A percentile compares a stretch with the other conserved stretches of the same genome.
These are phyloP conservation scores for Acanthaster planci DNA, from an alignment of 35 echinoderm and acorn worm species.

Conservation along the genomic window DNA sequence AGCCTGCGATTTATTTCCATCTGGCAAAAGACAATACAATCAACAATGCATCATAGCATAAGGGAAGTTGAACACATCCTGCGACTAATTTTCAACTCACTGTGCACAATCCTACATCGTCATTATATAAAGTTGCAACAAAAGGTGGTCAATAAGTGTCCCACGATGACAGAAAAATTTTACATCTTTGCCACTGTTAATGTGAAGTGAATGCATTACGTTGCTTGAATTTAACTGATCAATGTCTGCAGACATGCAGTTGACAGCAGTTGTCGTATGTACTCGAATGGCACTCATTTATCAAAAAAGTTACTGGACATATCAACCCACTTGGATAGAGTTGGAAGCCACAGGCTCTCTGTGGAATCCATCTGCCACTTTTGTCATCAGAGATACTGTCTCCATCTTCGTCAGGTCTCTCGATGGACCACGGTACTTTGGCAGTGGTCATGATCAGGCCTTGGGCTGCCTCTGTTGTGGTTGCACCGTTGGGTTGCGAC, in stretches of 20 bases:
- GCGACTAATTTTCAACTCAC: no score
- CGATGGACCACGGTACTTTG: neutral
- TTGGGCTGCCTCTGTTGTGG: neutral
- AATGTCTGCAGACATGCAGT: neutral
- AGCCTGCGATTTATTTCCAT: constrained; percentile 3
- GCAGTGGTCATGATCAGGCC: neutral
- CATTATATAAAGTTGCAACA: no score
- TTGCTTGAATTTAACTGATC: no score
- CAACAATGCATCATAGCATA: neutral
- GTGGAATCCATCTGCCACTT: neutral
- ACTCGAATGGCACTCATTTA: no score
- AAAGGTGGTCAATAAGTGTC: neutral
- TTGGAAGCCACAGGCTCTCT: constrained; percentile 27
- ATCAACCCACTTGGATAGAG: constrained; percentile 8
- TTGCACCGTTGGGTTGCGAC: neutral
- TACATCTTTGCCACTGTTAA: neutral
- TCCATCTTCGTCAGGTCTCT: neutral
- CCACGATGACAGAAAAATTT: neutral
- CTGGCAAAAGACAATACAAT: neutral
- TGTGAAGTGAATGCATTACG: no score
- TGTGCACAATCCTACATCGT: no score
- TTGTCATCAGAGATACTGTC: neutral
- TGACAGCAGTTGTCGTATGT: neutral
- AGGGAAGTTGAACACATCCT: neutral
- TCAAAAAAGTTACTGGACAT: no score